These are phyloP conservation scores for Limnephilus marmoratus DNA, from an alignment of 2,888 invertebrate genomes.

Conservation along the genomic window DNA sequence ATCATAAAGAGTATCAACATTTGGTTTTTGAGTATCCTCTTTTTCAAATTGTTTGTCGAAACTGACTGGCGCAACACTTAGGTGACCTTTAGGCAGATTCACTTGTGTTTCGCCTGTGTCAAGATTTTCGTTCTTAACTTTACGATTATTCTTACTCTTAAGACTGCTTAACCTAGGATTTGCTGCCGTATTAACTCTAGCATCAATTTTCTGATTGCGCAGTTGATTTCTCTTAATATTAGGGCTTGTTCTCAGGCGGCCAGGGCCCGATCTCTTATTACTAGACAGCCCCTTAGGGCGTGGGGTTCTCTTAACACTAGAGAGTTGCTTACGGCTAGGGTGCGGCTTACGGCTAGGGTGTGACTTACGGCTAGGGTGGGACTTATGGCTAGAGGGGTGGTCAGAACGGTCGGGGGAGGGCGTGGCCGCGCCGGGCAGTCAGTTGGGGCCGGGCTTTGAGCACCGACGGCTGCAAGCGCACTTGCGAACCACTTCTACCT, in stretches of 20 bases:
- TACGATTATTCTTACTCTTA: not conserved
- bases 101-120: not conserved
- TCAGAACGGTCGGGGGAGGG: conserved; percentile 50
- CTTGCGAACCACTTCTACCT: conserved; percentile 96
- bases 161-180: not conserved
- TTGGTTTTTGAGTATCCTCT: not conserved
- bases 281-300: conserved; percentile 69
- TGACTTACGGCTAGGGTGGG: not conserved
- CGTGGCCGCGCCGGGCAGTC: conserved; percentile 65
- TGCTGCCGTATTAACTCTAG: not conserved
- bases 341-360: not conserved
- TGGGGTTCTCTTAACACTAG: conserved; percentile 67
- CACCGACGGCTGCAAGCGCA: conserved; percentile 97
- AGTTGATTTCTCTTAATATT: not conserved
- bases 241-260: not conserved
- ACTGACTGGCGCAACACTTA: not conserved
- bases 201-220: not conserved
- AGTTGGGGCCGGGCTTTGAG: conserved; percentile 82
- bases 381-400: conserved; percentile 49
- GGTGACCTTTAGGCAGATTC: not conserved
- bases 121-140: not conserved
- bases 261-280: not conserved
- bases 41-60: not conserved
- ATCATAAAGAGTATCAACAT: not conserved
- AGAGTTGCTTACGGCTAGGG: conserved; percentile 34